phyloP scores from a whole-genome alignment of 2,113 vertebrate species.

The Lagopus muta region DNA sequence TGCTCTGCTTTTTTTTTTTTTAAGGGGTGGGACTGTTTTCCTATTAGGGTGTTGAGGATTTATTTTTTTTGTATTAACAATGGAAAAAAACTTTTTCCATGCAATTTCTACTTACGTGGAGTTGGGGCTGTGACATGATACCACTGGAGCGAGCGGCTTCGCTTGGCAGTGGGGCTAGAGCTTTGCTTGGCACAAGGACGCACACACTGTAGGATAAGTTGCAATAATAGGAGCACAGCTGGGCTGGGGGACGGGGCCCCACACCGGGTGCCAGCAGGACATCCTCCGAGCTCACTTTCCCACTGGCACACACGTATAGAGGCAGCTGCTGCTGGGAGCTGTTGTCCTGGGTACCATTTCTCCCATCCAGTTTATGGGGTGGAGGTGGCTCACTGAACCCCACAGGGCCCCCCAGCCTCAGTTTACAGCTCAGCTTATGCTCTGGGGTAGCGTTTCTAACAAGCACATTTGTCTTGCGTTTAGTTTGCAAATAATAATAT shows the following conservation, averaged over 20 bases:
- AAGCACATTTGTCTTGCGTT: not conserved
- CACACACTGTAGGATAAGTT: not conserved
- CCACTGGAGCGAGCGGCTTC: not conserved
- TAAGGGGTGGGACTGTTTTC: not conserved
- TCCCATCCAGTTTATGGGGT: fast-evolving
- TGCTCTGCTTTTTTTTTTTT: not conserved
- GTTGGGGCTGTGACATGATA: not conserved
- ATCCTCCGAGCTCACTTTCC: not conserved
- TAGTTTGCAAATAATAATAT: not conserved
- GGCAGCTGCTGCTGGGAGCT: not conserved
- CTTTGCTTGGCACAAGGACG: not conserved
- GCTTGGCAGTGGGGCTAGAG: not conserved
- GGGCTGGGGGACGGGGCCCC: not conserved
- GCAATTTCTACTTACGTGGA: not conserved
- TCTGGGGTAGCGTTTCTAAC: not conserved
- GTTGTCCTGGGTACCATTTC: not conserved
- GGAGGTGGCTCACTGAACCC: not conserved
- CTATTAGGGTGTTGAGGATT: not conserved
- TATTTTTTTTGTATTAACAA: constrained; percentile 8
- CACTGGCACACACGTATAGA: not conserved
- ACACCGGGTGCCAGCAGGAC: not conserved
- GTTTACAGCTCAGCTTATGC: not conserved
- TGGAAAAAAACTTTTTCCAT: not conserved
- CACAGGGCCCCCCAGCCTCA: not conserved
- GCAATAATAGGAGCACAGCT: not conserved